A percentile compares a stretch with the other conserved stretches of the same genome.
Conservation (phyloP, 2,797 vertebrate genomes). For the Gila robusta region DNA sequence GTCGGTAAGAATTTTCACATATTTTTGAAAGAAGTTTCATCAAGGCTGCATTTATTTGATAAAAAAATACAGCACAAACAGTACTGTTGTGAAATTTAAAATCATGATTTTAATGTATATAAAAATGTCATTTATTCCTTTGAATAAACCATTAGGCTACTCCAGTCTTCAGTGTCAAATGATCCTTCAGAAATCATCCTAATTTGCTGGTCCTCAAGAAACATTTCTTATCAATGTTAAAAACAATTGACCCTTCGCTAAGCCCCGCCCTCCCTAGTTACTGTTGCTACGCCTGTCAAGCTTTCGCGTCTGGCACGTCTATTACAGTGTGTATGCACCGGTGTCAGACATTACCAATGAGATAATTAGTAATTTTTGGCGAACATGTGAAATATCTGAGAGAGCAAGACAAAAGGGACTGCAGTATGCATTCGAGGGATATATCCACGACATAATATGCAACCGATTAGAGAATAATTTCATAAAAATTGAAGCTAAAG, state of each 20-base stretch:
- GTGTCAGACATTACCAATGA: too few relatives aligned
- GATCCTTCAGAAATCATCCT: background rate
- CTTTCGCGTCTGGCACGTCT: too few relatives aligned
- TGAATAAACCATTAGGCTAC: background rate
- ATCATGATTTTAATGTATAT: background rate
- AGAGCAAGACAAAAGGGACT: too few relatives aligned
- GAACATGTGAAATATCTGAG: too few relatives aligned
- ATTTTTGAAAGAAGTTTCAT: background rate
- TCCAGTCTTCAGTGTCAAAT: background rate
- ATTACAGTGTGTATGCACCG: too few relatives aligned
- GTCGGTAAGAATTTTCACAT: background rate
- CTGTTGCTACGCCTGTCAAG: too few relatives aligned
- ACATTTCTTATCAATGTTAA: background rate
- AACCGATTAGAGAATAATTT: too few relatives aligned
- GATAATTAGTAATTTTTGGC: too few relatives aligned
- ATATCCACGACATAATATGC: too few relatives aligned
- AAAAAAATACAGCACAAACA: background rate
- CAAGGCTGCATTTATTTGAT: background rate
- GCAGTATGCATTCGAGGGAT: too few relatives aligned
- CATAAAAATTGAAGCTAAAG: too few relatives aligned
- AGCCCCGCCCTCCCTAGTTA: too few relatives aligned
- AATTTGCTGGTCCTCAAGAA: background rate
- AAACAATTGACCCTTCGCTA: background rate
- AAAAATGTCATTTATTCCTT: background rate
- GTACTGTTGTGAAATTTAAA: background rate